Conservation (phyloP, 2,113 vertebrate species). For the Centropus bengalensis region DNA sequence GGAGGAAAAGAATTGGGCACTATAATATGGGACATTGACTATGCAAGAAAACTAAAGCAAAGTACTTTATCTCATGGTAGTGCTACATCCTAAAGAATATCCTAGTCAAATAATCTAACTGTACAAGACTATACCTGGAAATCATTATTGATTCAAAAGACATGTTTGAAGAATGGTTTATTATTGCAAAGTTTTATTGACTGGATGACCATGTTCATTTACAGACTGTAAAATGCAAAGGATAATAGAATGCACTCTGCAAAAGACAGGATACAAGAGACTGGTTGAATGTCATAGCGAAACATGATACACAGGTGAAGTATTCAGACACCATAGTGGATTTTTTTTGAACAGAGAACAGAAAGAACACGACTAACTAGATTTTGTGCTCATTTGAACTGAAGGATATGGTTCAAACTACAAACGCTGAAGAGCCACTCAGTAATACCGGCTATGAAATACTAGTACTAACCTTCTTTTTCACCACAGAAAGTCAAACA, state of each 20-base stretch:
- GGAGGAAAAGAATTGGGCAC: background rate
- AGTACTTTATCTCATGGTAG: background rate
- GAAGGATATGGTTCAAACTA: background rate
- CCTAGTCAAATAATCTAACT: background rate
- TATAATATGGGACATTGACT: background rate
- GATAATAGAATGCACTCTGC: background rate
- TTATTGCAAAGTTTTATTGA: background rate
- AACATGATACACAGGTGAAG: background rate
- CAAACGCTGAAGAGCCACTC: background rate
- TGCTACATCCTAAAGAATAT: background rate
- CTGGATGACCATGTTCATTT: fast-evolving
- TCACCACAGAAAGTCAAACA: background rate
- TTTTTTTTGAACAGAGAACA: background rate
- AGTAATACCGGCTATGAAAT: background rate
- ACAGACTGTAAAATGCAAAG: background rate
- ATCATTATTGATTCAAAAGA: background rate
- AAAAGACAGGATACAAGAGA: background rate
- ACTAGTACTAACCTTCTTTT: background rate
- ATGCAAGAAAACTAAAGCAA: background rate
- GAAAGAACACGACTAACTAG: background rate
- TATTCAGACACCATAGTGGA: background rate
- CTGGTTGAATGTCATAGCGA: background rate
- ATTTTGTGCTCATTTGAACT: background rate
- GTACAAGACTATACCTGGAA: background rate
- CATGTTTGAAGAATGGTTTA: background rate